A percentile compares a stretch with the other conserved stretches of the same genome.
phyloP scores from a whole-genome alignment of 2,888 invertebrate species.

The Brachyopa scutellaris region DNA sequence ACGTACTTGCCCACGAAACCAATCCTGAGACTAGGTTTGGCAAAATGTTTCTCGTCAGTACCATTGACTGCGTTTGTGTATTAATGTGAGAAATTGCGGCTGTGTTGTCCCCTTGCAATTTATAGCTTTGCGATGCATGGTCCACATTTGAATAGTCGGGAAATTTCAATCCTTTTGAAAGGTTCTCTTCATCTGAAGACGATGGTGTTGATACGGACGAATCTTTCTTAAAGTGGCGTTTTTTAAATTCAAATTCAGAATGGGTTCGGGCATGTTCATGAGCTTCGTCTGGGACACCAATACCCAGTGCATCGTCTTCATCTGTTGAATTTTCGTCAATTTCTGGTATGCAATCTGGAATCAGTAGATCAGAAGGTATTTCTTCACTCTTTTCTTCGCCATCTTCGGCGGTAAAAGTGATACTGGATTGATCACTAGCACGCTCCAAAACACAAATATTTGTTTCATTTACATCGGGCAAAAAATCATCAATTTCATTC shows the following conservation, averaged over 20 bases:
- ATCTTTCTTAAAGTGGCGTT: conserved; percentile 80
- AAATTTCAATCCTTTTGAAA: conserved; percentile 80
- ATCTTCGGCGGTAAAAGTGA: conserved; percentile 75
- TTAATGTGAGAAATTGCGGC: conserved; percentile 50
- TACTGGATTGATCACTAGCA: conserved; percentile 79
- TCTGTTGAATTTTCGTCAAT: conserved; percentile 80
- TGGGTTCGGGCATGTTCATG: conserved; percentile 31
- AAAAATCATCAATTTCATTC: conserved; percentile 79
- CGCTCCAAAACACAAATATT: conserved; percentile 79
- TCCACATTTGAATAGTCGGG: conserved; percentile 76
- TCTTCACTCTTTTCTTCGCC: conserved; percentile 80
- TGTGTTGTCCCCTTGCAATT: conserved; percentile 48
- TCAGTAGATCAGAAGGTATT: conserved; percentile 80
- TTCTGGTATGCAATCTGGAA: conserved; percentile 81
- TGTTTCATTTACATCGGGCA: conserved; percentile 80
- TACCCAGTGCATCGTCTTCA: conserved; percentile 75
- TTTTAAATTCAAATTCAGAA: conserved; percentile 77
- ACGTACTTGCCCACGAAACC: conserved; percentile 76
- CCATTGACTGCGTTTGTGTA: conserved; percentile 75
- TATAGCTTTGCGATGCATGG: conserved; percentile 36
- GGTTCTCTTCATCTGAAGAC: conserved; percentile 80
- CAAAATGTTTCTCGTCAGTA: conserved; percentile 74
- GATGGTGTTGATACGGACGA: conserved; percentile 79
- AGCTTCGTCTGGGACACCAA: conserved; percentile 50
- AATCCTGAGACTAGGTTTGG: conserved; percentile 77